Percentiles rank a stretch among this genome's conserved stretches.
Evolutionary conservation across 2,797 vertebrate genomes (phyloP).

Genomic region (Dryobates pubescens): DNA sequence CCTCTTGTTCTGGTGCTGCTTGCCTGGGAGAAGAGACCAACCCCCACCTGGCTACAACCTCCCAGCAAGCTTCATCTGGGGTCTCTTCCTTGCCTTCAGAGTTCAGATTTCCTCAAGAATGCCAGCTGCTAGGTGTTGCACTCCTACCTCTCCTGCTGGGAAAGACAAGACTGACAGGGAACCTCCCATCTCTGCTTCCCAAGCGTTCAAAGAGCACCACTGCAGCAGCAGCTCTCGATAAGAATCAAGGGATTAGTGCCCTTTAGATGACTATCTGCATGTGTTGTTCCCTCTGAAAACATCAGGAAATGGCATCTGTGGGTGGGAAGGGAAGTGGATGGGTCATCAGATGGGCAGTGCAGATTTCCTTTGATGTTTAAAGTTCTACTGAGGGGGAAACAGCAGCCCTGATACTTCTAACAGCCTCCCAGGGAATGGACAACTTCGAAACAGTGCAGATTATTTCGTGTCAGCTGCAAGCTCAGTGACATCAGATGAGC

Average conservation of each 20-base stretch:
- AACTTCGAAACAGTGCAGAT: neutral
- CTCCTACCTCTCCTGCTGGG: neutral
- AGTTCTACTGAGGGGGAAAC: neutral
- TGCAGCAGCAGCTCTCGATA: neutral
- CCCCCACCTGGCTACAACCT: too few relatives aligned
- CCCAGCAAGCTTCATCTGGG: neutral
- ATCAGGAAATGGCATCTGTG: neutral
- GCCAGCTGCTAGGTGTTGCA: neutral
- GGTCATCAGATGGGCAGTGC: neutral
- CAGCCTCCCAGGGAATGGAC: neutral
- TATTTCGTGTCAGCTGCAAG: neutral
- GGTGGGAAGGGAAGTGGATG: neutral
- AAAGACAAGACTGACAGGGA: neutral
- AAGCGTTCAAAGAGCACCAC: neutral
- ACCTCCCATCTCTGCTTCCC: neutral
- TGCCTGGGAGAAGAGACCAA: too few relatives aligned
- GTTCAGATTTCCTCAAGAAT: neutral
- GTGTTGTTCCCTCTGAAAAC: neutral
- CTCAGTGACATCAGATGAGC: neutral
- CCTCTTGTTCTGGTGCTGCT: too few relatives aligned
- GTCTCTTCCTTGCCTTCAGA: neutral
- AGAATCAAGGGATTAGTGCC: neutral
- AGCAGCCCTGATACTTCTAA: neutral
- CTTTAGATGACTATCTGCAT: neutral
- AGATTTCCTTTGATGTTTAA: neutral